Evolutionary conservation across 1,140 invertebrate species (phyloP).

Genomic region (Euwallacea fornicatus): DNA sequence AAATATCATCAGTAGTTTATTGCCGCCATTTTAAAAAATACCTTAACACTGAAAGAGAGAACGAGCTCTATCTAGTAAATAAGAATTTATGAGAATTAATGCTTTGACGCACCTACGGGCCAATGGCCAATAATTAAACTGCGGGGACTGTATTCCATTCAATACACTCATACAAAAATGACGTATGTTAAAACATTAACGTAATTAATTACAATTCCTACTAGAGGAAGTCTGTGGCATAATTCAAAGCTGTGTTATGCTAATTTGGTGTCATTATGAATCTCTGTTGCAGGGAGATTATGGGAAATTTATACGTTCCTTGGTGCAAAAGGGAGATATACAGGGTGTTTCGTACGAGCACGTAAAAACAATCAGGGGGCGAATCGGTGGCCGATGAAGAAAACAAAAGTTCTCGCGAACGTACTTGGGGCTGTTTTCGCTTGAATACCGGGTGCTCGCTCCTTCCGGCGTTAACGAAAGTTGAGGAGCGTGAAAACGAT

Average conservation of each 20-base stretch:
- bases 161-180: slow-evolving; percentile 3
- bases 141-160: slow-evolving; percentile 5
- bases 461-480: too few relatives aligned
- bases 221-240: not conserved
- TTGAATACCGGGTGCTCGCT: too few relatives aligned
- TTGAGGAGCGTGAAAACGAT: too few relatives aligned
- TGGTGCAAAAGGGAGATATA: too few relatives aligned
- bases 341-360: too few relatives aligned
- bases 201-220: slow-evolving; percentile 5
- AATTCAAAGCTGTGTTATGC: not conserved
- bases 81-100: slow-evolving; percentile 17
- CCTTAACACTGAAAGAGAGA: not conserved
- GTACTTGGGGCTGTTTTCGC: too few relatives aligned
- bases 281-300: too few relatives aligned
- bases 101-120: slow-evolving; percentile 11
- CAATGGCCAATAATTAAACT: not conserved
- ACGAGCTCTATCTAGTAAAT: slow-evolving; percentile 5
- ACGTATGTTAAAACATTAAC: slow-evolving; percentile 4
- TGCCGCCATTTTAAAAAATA: not conserved
- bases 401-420: too few relatives aligned
- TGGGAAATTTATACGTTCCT: too few relatives aligned
- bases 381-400: too few relatives aligned
- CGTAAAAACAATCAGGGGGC: too few relatives aligned
- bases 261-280: too few relatives aligned
- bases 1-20: slow-evolving; percentile 1